Conservation (phyloP, 1,140 invertebrate species). For the Apis florea region DNA sequence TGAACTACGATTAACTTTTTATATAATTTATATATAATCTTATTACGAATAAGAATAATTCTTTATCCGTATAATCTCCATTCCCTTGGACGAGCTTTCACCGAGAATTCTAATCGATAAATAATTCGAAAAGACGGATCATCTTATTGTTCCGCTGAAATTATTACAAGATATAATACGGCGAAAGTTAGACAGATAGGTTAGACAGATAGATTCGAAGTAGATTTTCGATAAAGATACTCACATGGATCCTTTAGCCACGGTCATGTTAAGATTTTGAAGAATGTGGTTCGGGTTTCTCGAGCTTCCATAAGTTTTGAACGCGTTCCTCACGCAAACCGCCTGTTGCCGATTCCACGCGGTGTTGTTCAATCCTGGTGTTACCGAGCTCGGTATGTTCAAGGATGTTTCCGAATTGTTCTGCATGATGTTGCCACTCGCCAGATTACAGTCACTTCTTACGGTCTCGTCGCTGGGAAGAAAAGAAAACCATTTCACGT, state of each 20-base stretch:
- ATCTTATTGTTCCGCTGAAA: not conserved
- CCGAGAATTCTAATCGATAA: not conserved
- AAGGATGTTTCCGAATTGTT: constrained; percentile 65
- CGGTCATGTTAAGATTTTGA: constrained; percentile 93
- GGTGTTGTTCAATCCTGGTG: constrained; percentile 75
- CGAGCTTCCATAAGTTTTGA: constrained; percentile 92
- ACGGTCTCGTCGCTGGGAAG: constrained; percentile 66
- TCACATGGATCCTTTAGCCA: constrained; percentile 95
- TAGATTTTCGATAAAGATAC: constrained; percentile 71
- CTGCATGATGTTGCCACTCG: constrained; percentile 65
- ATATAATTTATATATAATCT: too few species aligned
- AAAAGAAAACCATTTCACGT: not conserved
- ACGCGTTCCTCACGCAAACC: constrained; percentile 90
- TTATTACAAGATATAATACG: not conserved
- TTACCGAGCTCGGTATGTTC: constrained; percentile 64
- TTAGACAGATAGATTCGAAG: too few species aligned
- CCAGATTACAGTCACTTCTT: constrained; percentile 51
- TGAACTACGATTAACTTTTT: too few species aligned
- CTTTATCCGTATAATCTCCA: too few species aligned
- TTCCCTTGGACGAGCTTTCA: not conserved
- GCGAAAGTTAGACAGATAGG: not conserved
- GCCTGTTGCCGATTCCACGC: constrained; percentile 87
- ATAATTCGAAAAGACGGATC: not conserved
- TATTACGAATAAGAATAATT: too few species aligned
- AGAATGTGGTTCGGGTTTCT: constrained; percentile 91